These are phyloP conservation scores for Keiferia lycopersicella DNA, from an alignment of 2,888 invertebrate genomes.

Conservation along the genomic window DNA sequence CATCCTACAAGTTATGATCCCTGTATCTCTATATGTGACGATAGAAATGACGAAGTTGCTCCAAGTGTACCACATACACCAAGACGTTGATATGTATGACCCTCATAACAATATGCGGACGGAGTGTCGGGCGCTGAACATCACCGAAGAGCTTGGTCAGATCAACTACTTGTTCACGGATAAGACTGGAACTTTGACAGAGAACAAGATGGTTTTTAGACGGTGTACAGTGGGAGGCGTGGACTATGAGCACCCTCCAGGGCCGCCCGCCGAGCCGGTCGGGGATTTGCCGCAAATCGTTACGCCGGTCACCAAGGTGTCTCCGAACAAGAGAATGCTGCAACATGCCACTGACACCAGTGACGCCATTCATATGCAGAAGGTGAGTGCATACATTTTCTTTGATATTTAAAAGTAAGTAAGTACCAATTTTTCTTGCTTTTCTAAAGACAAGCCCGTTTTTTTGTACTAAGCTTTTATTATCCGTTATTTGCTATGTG, in stretches of 20 bases:
- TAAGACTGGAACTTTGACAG: conserved; percentile 98
- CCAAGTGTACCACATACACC: conserved; percentile 97
- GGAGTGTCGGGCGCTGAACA: conserved; percentile 96
- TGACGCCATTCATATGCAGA: conserved; percentile 83
- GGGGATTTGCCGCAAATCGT: conserved; percentile 72
- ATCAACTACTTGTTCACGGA: conserved; percentile 95
- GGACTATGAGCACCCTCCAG: conserved; percentile 92
- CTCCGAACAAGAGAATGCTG: conserved; percentile 65
- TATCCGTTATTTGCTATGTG: too few relatives aligned
- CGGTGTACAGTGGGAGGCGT: conserved; percentile 93
- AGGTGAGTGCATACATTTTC: conserved; percentile 51
- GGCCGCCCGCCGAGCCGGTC: conserved; percentile 85
- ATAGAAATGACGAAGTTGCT: conserved; percentile 97
- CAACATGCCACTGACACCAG: conserved; percentile 66
- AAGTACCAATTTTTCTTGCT: too few relatives aligned
- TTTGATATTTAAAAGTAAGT: background rate
- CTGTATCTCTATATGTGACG: conserved; percentile 97
- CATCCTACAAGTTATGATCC: conserved; percentile 98
- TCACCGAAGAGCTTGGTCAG: conserved; percentile 98
- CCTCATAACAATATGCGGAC: conserved; percentile 87
- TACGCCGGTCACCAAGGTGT: conserved; percentile 73
- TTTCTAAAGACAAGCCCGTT: too few relatives aligned
- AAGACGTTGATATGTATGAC: conserved; percentile 94
- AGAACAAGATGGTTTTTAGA: conserved; percentile 98
- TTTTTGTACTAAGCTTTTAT: background rate